Evolutionary conservation across 2,797 vertebrate species (phyloP), one percentile per base, ranked within the genome.

Genomic region (Selene dorsalis): DNA sequence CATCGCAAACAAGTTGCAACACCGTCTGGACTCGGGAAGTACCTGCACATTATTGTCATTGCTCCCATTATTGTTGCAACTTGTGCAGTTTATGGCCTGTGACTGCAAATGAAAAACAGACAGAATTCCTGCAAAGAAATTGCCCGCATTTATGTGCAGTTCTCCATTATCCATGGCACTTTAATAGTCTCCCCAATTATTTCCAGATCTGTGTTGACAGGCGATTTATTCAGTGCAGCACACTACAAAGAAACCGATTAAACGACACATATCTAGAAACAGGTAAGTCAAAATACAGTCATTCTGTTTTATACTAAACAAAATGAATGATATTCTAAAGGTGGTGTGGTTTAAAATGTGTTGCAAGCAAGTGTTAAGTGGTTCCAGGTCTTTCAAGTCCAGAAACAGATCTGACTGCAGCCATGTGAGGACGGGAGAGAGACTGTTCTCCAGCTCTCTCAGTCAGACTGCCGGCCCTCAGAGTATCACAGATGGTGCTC

Each of bases 401-500:
- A 55, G 47, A 45, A 58, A 66, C 63, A 50, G 16, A 72, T 35
- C 24, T 43, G 71, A 76, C 53, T 61, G 68, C 69, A 72, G 74
- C 47, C 66, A 10, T 47, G 76, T 22, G 56, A 88, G 75, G 73
- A 62, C 61, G 68, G 58, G 28, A 76, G 65, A 66, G 75, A 77
- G 71, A 65, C 84, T 56, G 78, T 66, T 61, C 53, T 85, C 83
- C 84, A 83, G 79, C 80, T 88, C 75, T 76, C 78, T 83, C 80
- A 78, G 85, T 77, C 89, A 89, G 80, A 72, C 83, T 84, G 77
- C 78, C 77, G 75, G 79, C 84, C 81, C 59, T 88, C 84, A 20
- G 79, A 74, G 83, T 41, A 52, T 72, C 92, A 93, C 94, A 95
- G 95, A 96, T 95, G 95, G 94, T 79, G 75, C 75, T 35, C 92